Evolutionary conservation across 2,888 invertebrate genomes (phyloP).

Genomic region (Phlogophora meticulosa): DNA sequence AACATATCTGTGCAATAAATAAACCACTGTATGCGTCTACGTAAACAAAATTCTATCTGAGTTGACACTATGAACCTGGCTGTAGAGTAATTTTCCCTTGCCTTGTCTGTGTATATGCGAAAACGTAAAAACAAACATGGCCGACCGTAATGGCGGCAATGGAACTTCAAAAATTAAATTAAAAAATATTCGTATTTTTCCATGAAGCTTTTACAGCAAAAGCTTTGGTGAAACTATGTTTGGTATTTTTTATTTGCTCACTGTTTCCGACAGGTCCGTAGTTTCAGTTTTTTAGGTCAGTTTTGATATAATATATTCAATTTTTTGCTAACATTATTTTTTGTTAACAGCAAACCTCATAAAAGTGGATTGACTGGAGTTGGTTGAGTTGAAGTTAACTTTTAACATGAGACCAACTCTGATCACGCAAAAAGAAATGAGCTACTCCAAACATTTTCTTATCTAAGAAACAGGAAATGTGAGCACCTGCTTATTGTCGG

Average conservation of each 20-base stretch:
- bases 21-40: constrained; percentile 53
- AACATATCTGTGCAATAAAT: constrained; percentile 44
- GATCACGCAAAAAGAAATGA: too few relatives aligned
- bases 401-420: too few relatives aligned
- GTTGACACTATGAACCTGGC: constrained; percentile 59
- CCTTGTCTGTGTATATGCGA: constrained; percentile 44
- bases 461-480: too few relatives aligned
- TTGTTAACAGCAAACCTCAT: too few relatives aligned
- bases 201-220: constrained; percentile 1
- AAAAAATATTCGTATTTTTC: constrained; percentile 7
- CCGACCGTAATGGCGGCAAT: constrained; percentile 25
- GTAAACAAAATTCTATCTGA: constrained; percentile 65
- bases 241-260: not conserved
- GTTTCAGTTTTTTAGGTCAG: not conserved
- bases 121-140: constrained; percentile 51
- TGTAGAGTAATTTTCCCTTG: constrained; percentile 66
- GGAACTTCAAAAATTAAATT: constrained; percentile 24
- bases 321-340: too few relatives aligned
- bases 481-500: too few relatives aligned
- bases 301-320: too few relatives aligned
- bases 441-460: too few relatives aligned
- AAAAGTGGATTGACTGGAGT: too few relatives aligned
- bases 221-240: constrained; percentile 18
- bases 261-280: not conserved
- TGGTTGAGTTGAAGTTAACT: too few relatives aligned